Conservation (phyloP, 2,113 vertebrate genomes). For the Oryzias woworae region DNA sequence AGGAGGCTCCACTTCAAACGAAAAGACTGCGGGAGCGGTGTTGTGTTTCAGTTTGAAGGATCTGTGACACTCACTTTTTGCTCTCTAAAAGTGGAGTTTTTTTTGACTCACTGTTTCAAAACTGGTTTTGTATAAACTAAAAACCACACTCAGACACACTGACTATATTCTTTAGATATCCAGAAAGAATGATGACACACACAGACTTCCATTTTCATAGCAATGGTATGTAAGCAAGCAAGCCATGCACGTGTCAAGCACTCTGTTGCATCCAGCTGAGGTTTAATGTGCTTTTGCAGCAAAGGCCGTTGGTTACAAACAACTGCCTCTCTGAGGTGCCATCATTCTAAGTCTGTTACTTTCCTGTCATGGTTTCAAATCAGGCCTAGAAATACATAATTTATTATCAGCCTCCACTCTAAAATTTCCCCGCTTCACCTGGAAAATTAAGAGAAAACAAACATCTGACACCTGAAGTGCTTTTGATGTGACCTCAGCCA, state of each 20-base stretch:
- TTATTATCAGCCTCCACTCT: constrained; percentile 13
- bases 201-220: neutral
- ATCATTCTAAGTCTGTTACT: constrained; percentile 9
- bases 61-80: neutral
- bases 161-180: neutral
- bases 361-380: constrained; percentile 8
- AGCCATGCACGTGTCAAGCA: neutral
- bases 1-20: constrained; percentile 4
- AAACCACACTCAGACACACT: too few species aligned
- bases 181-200: neutral
- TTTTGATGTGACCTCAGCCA: constrained; percentile 23
- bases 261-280: neutral
- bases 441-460: neutral
- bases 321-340: neutral
- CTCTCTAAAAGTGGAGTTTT: neutral
- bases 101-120: too few species aligned
- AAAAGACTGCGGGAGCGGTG: constrained; percentile 3
- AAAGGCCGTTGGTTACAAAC: neutral
- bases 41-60: constrained; percentile 7
- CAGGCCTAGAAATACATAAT: constrained; percentile 22
- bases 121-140: too few species aligned
- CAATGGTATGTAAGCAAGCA: constrained; percentile 1
- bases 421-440: constrained; percentile 15
- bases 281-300: neutral
- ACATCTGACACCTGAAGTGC: constrained; percentile 23